Percentiles rank a stretch among this genome's conserved stretches.
Conservation (phyloP, 1,140 invertebrate species). For the Sinella curviseta region DNA sequence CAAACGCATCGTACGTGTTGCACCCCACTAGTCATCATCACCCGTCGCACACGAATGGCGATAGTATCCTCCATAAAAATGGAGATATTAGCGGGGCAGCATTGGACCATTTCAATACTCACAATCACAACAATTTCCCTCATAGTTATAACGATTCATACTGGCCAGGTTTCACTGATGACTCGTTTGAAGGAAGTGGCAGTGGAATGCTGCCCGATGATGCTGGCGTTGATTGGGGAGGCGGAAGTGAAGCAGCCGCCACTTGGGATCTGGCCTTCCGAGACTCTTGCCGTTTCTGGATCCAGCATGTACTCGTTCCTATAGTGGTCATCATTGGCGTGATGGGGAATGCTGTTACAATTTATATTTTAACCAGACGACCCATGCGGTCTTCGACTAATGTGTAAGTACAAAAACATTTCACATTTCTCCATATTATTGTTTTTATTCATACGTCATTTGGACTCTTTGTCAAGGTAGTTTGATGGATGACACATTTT, state of each 20-base stretch:
- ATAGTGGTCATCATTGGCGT: conserved; percentile 68
- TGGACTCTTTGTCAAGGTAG: too few species aligned
- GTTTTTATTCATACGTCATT: too few species aligned
- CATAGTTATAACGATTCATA: not conserved
- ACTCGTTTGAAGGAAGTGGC: not conserved
- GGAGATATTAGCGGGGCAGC: not conserved
- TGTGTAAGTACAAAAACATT: conserved; percentile 52
- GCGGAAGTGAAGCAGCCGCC: not conserved
- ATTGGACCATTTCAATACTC: not conserved
- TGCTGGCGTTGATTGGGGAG: not conserved
- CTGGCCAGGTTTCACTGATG: not conserved
- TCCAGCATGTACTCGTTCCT: conserved; percentile 69
- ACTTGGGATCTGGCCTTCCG: conserved; percentile 51
- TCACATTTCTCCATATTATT: too few species aligned
- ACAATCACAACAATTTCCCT: not conserved
- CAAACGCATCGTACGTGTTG: not conserved
- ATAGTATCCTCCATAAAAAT: not conserved
- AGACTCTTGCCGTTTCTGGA: conserved; percentile 61
- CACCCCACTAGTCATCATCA: not conserved
- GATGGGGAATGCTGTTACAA: conserved; percentile 69
- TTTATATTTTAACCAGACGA: conserved; percentile 71
- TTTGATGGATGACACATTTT: too few species aligned
- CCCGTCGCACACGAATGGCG: too few species aligned
- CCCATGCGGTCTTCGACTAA: conserved; percentile 76
- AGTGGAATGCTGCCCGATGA: not conserved